Evolutionary conservation across 2,888 invertebrate species (phyloP), one percentile per base, ranked within the genome.

Genomic region (Congeria kusceri): DNA sequence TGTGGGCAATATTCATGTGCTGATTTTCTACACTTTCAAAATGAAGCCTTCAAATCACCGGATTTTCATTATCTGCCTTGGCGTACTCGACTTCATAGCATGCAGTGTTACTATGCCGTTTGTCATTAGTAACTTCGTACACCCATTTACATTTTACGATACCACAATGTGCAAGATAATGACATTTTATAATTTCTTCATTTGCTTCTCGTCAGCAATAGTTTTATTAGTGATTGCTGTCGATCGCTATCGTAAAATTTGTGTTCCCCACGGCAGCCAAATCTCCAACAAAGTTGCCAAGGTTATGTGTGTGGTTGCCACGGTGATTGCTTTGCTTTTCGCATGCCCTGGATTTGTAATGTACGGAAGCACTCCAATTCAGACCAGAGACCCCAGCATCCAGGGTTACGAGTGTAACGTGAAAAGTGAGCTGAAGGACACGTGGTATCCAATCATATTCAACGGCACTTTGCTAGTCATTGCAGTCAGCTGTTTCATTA

Each of bases 201-300:
- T 84, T 49, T 80, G 75, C 32, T 66, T 83, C 15, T 74, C 83
- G 0, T 83, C 83, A 1, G 83, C 80, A 1, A 53, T 79, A n/a
- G 68, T 81, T 13, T 63, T 86, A 27, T 77, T 86, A 13, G 77
- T 85, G 3, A 85, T 86, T 53, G 82, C 83, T 13, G 83, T 83
- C 15, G 86, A 86, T 58, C 32, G 86, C 20, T 77, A 85, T 67
- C 39, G 85, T 32, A 86, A 83, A 66, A 86, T 86, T 13, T 80
- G 84, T 44, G 62, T 78, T 62, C 85, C 85, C 11, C 28, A 81
- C 0, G 77, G 80, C 18, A 67, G 67, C 32, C 80, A 83, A 29
- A 78, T 83, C 72, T 73, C 82, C 2, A 69, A 73, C 23, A 71
- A 18, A 13, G 49, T 73, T 53, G 82, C 84, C 1, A 82, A 80